phyloP scores from a whole-genome alignment of 2,113 vertebrate species.

The Pteronura brasiliensis region DNA sequence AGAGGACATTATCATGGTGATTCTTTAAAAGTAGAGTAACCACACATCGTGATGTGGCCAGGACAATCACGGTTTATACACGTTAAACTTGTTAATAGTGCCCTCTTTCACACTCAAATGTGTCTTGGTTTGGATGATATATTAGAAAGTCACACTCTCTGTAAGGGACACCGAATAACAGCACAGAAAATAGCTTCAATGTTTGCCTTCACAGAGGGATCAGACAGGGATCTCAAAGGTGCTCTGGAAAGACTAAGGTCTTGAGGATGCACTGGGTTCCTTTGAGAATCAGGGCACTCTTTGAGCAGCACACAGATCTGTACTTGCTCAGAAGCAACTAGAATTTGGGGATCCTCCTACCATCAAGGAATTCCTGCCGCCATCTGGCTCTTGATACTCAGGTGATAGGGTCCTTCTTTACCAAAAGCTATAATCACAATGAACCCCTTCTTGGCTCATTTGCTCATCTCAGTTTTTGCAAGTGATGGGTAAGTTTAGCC shows the following conservation, averaged over 20 bases:
- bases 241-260: background rate
- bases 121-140: background rate
- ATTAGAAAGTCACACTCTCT: background rate
- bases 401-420: background rate
- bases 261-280: background rate
- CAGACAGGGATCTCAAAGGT: background rate
- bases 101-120: background rate
- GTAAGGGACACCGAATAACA: background rate
- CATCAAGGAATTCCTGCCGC: background rate
- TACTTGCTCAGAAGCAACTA: background rate
- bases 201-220: background rate
- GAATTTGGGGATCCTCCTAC: background rate
- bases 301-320: background rate
- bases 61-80: background rate
- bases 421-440: background rate
- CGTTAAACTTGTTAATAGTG: background rate
- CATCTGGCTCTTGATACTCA: background rate
- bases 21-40: background rate
- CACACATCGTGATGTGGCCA: background rate
- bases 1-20: background rate
- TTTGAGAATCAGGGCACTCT: background rate
- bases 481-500: background rate
- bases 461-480: background rate
- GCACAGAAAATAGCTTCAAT: background rate
- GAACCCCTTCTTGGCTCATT: background rate